Evolutionary conservation across 1,140 invertebrate species (phyloP).

Genomic region (Ceratosolen fusciceps): DNA sequence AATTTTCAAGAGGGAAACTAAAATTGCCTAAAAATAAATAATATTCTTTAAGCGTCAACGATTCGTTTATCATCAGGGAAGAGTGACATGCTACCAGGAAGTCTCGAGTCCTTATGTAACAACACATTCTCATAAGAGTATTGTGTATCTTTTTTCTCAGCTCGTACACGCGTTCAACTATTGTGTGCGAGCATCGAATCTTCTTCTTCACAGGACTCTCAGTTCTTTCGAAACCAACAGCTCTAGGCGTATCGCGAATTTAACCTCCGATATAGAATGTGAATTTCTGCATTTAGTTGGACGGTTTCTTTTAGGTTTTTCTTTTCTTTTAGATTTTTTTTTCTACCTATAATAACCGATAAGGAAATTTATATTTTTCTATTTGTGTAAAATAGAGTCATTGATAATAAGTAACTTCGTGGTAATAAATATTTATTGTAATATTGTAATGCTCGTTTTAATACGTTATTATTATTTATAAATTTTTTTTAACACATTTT

Average conservation of each 20-base stretch:
- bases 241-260: neutral
- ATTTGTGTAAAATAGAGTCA: too few species aligned
- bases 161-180: neutral
- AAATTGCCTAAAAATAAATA: neutral
- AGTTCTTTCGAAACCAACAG: neutral
- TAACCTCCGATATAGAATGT: neutral
- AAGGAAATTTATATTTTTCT: too few species aligned
- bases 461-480: too few species aligned
- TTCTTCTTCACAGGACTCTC: slow-evolving; percentile 18
- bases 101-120: slow-evolving; percentile 30
- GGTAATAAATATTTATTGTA: too few species aligned
- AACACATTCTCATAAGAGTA: neutral
- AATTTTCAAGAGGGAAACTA: too few species aligned
- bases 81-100: slow-evolving; percentile 1
- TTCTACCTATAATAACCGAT: too few species aligned
- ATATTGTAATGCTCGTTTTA: too few species aligned
- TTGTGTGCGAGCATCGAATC: neutral
- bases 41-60: neutral
- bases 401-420: too few species aligned
- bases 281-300: neutral
- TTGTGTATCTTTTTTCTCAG: slow-evolving; percentile 11
- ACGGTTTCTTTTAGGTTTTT: too few species aligned
- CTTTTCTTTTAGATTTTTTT: too few species aligned
- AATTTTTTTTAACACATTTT: too few species aligned
- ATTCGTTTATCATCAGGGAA: neutral